Percentiles rank a stretch among this genome's conserved stretches.
These are phyloP conservation scores for Ellobium chinense DNA, from an alignment of 2,888 invertebrate genomes.

Conservation along the genomic window DNA sequence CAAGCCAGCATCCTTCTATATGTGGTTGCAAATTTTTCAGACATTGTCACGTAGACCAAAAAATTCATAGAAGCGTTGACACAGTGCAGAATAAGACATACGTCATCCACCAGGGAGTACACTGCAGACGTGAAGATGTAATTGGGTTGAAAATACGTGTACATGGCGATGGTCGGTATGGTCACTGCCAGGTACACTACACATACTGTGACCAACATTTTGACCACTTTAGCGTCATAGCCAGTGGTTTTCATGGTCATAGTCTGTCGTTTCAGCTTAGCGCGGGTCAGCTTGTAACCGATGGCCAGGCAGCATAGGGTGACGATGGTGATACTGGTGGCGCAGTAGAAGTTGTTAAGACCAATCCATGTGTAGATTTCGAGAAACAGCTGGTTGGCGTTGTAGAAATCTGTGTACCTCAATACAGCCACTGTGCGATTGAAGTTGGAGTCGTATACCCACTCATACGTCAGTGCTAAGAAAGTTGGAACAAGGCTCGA, in stretches of 20 bases:
- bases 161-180: constrained; percentile 14
- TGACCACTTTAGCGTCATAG: constrained; percentile 8
- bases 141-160: constrained; percentile 25
- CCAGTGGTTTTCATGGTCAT: neutral
- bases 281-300: neutral
- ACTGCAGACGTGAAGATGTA: neutral
- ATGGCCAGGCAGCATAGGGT: constrained; percentile 12
- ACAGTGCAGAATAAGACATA: neutral
- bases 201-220: constrained; percentile 27
- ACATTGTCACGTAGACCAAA: constrained; percentile 26
- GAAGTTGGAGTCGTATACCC: neutral
- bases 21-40: constrained; percentile 20
- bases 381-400: neutral
- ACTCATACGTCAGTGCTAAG: constrained; percentile 13
- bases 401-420: constrained; percentile 17
- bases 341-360: constrained; percentile 8
- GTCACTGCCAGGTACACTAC: neutral
- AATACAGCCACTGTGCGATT: neutral
- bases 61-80: constrained; percentile 18
- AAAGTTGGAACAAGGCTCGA: constrained; percentile 2
- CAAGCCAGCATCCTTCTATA: neutral
- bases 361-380: constrained; percentile 23
- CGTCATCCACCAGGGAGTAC: neutral
- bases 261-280: neutral
- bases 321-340: constrained; percentile 2